These are phyloP conservation scores for Styela clava DNA, from an alignment of 23 tunicate species.

Conservation along the genomic window DNA sequence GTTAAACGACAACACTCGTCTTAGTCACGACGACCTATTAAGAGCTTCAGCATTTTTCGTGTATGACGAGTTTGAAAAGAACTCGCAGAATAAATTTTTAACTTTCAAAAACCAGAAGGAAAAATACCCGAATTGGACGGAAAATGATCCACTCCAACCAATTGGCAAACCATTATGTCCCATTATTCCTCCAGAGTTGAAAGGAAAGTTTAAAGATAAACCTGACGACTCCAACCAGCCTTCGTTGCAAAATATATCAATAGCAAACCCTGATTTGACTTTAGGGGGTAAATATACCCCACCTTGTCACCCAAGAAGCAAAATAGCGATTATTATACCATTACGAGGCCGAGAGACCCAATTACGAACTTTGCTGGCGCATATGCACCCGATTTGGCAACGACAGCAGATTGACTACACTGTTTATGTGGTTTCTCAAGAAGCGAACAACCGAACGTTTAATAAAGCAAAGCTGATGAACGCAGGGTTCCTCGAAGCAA, in stretches of 20 bases:
- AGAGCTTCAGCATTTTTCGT: background rate
- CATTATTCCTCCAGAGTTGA: background rate
- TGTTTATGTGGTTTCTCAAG: constrained; percentile 45
- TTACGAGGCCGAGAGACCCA: constrained; percentile 33
- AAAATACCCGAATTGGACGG: background rate
- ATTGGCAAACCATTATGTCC: constrained; percentile 6
- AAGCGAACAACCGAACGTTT: background rate
- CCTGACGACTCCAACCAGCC: background rate
- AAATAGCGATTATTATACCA: constrained; percentile 53
- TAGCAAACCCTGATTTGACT: background rate
- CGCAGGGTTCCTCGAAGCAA: constrained; percentile 50
- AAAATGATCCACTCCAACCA: background rate
- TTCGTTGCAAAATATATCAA: background rate
- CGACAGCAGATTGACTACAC: constrained; percentile 49
- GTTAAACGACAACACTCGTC: background rate
- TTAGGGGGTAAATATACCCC: constrained; percentile 19
- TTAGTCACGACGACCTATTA: background rate
- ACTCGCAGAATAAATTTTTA: background rate
- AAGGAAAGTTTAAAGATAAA: background rate
- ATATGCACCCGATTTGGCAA: constrained; percentile 56
- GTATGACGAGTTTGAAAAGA: background rate
- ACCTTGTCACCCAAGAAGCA: constrained; percentile 31
- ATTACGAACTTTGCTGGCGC: constrained; percentile 24
- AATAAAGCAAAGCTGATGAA: constrained; percentile 58
- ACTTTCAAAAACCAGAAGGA: background rate